A percentile compares a stretch with the other conserved stretches of the same genome.
These are phyloP conservation scores for Stegastes partitus DNA, from an alignment of 2,113 vertebrate genomes.

Conservation along the genomic window DNA sequence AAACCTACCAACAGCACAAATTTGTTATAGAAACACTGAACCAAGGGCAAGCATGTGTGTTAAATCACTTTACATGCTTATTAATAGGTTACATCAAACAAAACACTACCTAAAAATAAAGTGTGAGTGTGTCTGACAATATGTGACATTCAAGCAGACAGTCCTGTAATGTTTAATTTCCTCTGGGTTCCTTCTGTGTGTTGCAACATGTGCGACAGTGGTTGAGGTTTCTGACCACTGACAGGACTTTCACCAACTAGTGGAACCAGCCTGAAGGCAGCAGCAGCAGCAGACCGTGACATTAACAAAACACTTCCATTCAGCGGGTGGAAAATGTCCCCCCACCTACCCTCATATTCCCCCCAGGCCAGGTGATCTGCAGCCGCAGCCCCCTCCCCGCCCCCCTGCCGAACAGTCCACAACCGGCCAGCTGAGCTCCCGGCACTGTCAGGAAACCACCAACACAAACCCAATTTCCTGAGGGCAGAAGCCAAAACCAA, in stretches of 20 bases:
- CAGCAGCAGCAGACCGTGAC: slow-evolving; percentile 56
- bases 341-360: slow-evolving; percentile 42
- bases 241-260: slow-evolving; percentile 65
- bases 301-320: slow-evolving; percentile 66
- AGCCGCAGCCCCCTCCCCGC: slow-evolving; percentile 19
- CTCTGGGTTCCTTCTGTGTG: slow-evolving; percentile 40
- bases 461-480: slow-evolving; percentile 77
- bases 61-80: background rate
- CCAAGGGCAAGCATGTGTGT: background rate
- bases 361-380: slow-evolving; percentile 68
- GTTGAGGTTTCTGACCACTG: slow-evolving; percentile 76
- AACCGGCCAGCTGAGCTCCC: slow-evolving; percentile 38
- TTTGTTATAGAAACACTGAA: slow-evolving; percentile 1
- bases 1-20: background rate
- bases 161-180: slow-evolving; percentile 26
- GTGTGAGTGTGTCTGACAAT: background rate
- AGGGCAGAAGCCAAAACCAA: slow-evolving; percentile 65
- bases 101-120: slow-evolving; percentile 14
- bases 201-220: slow-evolving; percentile 59
- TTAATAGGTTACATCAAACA: background rate
- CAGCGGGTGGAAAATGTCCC: slow-evolving; percentile 48
- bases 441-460: slow-evolving; percentile 73
- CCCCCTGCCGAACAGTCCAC: slow-evolving; percentile 23
- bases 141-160: slow-evolving; percentile 14
- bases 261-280: slow-evolving; percentile 51